Percentiles rank a stretch among this genome's conserved stretches.
Evolutionary conservation across 92 coral and sea anemone genomes (phyloP).

Genomic region (Hydrozoanthus gracilis): DNA sequence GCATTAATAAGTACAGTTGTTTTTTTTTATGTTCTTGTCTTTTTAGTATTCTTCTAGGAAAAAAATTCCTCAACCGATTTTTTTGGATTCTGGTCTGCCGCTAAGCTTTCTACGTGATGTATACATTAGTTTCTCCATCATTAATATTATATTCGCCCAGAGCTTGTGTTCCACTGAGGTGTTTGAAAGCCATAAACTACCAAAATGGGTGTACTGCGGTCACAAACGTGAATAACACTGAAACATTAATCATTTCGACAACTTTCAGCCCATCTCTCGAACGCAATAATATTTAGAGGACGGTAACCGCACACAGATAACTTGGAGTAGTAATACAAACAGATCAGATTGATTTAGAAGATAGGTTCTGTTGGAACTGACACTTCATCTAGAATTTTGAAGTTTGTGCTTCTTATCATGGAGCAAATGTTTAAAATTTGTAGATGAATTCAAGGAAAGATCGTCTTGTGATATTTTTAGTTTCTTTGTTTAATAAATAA

Average conservation of each 20-base stretch:
- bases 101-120: neutral
- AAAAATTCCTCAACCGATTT: too few species aligned
- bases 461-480: neutral
- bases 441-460: neutral
- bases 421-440: neutral
- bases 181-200: constrained; percentile 8
- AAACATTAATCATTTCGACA: neutral
- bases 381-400: neutral
- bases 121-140: neutral
- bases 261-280: neutral
- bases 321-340: neutral
- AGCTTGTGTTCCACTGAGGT: neutral
- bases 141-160: constrained; percentile 13
- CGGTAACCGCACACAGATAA: neutral
- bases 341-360: neutral
- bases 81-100: neutral
- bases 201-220: neutral
- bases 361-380: neutral
- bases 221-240: neutral
- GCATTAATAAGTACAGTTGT: neutral
- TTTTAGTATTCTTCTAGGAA: too few species aligned
- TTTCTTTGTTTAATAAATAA: constrained; percentile 20
- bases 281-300: neutral
- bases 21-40: too few species aligned
- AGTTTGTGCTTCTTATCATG: neutral